Evolutionary conservation across 35 echinoderm and acorn worm species (phyloP).

Genomic region (Ophioderma brevispina): DNA sequence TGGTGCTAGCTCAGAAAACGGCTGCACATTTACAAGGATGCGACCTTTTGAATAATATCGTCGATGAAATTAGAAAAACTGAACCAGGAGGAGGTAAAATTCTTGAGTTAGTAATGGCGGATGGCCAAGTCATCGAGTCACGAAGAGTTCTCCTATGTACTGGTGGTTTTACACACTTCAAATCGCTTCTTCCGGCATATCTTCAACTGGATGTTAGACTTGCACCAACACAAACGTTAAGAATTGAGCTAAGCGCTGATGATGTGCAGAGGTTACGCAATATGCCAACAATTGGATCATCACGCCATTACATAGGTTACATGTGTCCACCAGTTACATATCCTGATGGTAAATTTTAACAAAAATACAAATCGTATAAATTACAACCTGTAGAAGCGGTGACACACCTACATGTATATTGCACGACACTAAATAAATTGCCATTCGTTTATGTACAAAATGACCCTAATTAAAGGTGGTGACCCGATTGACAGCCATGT

Average conservation of each 20-base stretch:
- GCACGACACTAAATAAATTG: too few relatives aligned
- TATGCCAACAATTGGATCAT: neutral
- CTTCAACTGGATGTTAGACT: conserved; percentile 8
- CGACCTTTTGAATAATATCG: neutral
- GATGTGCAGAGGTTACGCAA: neutral
- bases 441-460: too few relatives aligned
- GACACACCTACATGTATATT: too few relatives aligned
- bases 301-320: too few relatives aligned
- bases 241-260: neutral
- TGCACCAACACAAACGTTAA: neutral
- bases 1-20: neutral
- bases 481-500: too few relatives aligned
- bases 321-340: too few relatives aligned
- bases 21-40: neutral
- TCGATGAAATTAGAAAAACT: neutral
- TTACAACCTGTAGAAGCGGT: too few relatives aligned
- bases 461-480: too few relatives aligned
- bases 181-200: neutral
- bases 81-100: neutral
- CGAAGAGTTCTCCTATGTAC: conserved; percentile 19
- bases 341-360: too few relatives aligned
- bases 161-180: conserved; percentile 31
- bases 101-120: neutral
- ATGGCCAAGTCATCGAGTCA: neutral
- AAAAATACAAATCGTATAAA: too few relatives aligned